These are phyloP conservation scores for Trachelus stipa DNA, from an alignment of 2,888 invertebrate genomes.

Conservation along the genomic window DNA sequence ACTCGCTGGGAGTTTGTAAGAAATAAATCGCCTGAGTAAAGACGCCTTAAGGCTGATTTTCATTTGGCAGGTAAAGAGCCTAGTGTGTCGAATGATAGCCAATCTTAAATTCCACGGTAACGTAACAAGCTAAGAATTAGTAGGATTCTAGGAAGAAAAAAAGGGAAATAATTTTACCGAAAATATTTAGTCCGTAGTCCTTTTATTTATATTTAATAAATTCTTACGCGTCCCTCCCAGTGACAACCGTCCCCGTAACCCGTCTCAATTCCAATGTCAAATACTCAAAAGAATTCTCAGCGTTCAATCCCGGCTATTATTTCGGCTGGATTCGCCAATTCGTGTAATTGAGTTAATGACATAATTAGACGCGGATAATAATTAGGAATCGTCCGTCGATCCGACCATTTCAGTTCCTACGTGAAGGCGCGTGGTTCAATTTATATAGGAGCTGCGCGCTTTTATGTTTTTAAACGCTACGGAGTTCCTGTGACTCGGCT, in stretches of 20 bases:
- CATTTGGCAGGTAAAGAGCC: not conserved
- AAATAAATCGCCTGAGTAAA: not conserved
- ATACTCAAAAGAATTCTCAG: not conserved
- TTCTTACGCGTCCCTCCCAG: not conserved
- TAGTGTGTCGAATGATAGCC: not conserved
- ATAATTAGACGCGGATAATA: slow-evolving; percentile 53
- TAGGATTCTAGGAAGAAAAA: not conserved
- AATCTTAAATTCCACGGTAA: not conserved
- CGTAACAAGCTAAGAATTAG: not conserved
- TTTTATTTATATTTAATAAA: not conserved
- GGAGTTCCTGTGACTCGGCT: slow-evolving; percentile 24
- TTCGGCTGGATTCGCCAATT: slow-evolving; percentile 34
- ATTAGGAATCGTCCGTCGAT: slow-evolving; percentile 43
- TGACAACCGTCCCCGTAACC: not conserved
- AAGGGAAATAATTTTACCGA: not conserved
- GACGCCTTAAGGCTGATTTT: slow-evolving; percentile 1
- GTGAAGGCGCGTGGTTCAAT: slow-evolving; percentile 47
- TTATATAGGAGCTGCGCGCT: slow-evolving; percentile 32
- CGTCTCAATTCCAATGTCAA: not conserved
- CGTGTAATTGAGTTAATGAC: slow-evolving; percentile 57
- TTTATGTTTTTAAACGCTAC: slow-evolving; percentile 25
- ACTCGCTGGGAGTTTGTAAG: not conserved
- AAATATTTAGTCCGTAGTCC: not conserved
- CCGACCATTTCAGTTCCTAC: slow-evolving; percentile 27
- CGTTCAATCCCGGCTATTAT: slow-evolving; percentile 24